phyloP scores from a whole-genome alignment of 2,888 invertebrate species.

The Dermolepida albohirtum region DNA sequence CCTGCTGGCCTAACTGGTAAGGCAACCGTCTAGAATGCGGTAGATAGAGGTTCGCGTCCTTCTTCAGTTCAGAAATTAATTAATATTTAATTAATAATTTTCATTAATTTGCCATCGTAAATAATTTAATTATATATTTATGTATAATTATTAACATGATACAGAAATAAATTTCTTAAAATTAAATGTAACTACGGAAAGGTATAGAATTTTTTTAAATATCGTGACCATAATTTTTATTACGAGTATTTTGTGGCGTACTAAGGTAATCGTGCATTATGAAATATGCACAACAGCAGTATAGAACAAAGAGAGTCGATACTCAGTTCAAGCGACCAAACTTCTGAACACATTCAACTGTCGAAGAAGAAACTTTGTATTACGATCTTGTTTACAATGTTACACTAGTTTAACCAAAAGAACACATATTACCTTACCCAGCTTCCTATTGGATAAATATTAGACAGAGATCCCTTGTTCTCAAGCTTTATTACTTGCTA shows the following conservation, averaged over 20 bases:
- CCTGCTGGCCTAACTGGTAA: no score
- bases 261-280: constrained; percentile 15
- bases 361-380: constrained; percentile 15
- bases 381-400: constrained; percentile 9
- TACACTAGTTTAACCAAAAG: constrained; percentile 6
- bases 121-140: no score
- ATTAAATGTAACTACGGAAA: no score
- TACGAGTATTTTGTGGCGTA: background rate
- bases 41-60: no score
- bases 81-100: no score
- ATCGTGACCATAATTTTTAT: background rate
- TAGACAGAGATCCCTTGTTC: constrained; percentile 25
- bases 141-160: no score
- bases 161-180: no score
- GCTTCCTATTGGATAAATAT: constrained; percentile 10
- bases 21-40: no score
- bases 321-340: constrained; percentile 37
- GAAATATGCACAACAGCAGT: constrained; percentile 6
- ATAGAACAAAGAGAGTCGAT: constrained; percentile 27
- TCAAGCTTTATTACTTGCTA: constrained; percentile 25
- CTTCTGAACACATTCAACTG: constrained; percentile 20
- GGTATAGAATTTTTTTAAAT: no score
- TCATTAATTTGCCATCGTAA: no score
- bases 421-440: constrained; percentile 19
- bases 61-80: no score